A percentile compares a stretch with the other conserved stretches of the same genome.
Evolutionary conservation across 2,888 invertebrate genomes (phyloP).

Genomic region (Caenorhabditis sp.): DNA sequence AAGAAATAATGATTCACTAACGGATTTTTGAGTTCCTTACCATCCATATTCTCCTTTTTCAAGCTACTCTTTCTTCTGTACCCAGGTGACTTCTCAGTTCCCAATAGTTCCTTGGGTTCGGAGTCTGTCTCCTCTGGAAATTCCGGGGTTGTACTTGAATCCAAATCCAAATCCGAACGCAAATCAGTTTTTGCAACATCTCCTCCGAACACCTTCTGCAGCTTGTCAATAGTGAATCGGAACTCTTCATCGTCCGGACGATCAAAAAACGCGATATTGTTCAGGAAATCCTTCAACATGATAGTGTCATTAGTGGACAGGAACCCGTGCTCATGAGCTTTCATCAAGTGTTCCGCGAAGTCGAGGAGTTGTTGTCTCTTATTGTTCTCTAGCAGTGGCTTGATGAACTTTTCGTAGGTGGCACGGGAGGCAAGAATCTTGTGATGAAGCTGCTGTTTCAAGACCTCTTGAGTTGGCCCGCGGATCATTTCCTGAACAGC

Average conservation of each 20-base stretch:
- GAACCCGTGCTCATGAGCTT: slow-evolving; percentile 17
- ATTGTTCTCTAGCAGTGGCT: slow-evolving; percentile 24
- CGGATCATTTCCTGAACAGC: slow-evolving; percentile 25
- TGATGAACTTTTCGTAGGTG: slow-evolving; percentile 17
- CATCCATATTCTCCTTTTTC: too few species aligned
- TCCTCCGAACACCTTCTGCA: slow-evolving; percentile 18
- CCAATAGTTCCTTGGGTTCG: too few species aligned
- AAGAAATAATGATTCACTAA: too few species aligned
- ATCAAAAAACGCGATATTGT: slow-evolving; percentile 33
- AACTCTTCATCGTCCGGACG: slow-evolving; percentile 31
- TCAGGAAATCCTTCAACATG: not conserved
- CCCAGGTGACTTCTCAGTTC: too few species aligned
- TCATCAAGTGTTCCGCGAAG: slow-evolving; percentile 21
- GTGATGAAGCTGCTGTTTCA: slow-evolving; percentile 35
- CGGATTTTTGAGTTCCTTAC: too few species aligned
- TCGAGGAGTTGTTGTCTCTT: slow-evolving; percentile 28
- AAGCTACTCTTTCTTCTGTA: too few species aligned
- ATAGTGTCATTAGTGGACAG: slow-evolving; percentile 15
- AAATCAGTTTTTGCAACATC: too few species aligned
- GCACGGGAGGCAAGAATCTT: slow-evolving; percentile 38
- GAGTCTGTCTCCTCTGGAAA: too few species aligned
- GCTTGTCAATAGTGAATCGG: not conserved
- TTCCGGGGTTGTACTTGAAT: too few species aligned
- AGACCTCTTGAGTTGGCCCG: slow-evolving; percentile 19
- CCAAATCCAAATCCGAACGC: too few species aligned